Percentiles rank a stretch among this genome's conserved stretches.
Conservation (phyloP, 2,797 vertebrate species). For the Champsocephalus gunnari region DNA sequence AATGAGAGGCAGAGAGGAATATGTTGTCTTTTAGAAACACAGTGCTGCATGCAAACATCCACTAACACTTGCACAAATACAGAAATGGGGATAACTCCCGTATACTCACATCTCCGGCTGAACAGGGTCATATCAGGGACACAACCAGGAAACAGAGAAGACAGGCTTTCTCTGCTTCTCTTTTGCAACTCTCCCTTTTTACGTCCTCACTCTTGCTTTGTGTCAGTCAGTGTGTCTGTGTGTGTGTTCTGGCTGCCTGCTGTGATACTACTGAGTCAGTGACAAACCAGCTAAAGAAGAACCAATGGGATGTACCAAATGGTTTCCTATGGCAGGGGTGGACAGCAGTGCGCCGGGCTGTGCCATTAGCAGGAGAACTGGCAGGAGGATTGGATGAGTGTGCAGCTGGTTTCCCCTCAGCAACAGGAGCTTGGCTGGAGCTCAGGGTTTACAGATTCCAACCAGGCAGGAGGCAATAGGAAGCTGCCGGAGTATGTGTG, state of each 20-base stretch:
- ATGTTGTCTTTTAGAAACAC: slow-evolving; percentile 29
- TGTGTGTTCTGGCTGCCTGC: slow-evolving; percentile 48
- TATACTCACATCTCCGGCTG: slow-evolving; percentile 86
- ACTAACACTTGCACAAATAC: slow-evolving; percentile 33
- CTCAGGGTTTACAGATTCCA: slow-evolving; percentile 64
- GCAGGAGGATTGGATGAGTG: slow-evolving; percentile 56
- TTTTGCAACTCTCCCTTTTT: slow-evolving; percentile 47
- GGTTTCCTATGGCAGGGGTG: slow-evolving; percentile 62
- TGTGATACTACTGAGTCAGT: slow-evolving; percentile 83
- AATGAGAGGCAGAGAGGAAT: slow-evolving; percentile 31
- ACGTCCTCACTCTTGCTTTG: slow-evolving; percentile 53
- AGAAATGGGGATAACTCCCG: slow-evolving; percentile 16
- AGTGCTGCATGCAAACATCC: slow-evolving; percentile 48
- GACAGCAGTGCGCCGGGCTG: slow-evolving; percentile 44
- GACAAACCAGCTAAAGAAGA: slow-evolving; percentile 78
- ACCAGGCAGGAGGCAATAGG: slow-evolving; percentile 41
- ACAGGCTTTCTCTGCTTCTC: slow-evolving; percentile 47
- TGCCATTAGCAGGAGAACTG: slow-evolving; percentile 57
- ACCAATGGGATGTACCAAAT: slow-evolving; percentile 81
- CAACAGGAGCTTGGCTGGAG: slow-evolving; percentile 68
- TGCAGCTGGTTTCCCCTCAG: slow-evolving; percentile 76
- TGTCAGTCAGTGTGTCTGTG: slow-evolving; percentile 8
- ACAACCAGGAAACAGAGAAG: slow-evolving; percentile 49
- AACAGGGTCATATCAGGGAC: slow-evolving; percentile 87
- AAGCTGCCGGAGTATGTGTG: slow-evolving; percentile 33